These are phyloP conservation scores for Bombus soroeensis DNA, from an alignment of 1,140 invertebrate species.

Conservation along the genomic window DNA sequence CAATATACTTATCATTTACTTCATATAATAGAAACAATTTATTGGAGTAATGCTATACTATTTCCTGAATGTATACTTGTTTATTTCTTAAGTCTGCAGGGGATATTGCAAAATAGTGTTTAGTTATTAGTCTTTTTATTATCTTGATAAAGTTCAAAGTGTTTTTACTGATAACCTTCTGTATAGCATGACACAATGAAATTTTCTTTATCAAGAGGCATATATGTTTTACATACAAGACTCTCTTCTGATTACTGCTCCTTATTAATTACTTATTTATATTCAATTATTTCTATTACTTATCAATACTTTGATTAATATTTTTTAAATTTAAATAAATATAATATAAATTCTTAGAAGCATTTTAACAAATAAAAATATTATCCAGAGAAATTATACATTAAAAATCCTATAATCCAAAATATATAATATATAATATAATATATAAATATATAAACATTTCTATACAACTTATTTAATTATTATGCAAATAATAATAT, in stretches of 20 bases:
- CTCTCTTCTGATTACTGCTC: background rate
- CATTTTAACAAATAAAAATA: background rate
- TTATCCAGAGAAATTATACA: background rate
- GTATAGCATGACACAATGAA: background rate
- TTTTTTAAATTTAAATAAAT: background rate
- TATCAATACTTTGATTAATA: background rate
- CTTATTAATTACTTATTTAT: background rate
- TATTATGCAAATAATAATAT: background rate
- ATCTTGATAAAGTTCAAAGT: slow-evolving; percentile 24
- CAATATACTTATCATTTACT: slow-evolving; percentile 18
- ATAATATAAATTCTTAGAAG: background rate
- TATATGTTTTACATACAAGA: background rate
- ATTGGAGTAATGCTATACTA: background rate
- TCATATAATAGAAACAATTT: background rate
- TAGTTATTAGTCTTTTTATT: background rate
- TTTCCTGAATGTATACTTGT: background rate
- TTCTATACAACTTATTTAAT: background rate
- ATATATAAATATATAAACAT: slow-evolving; percentile 7
- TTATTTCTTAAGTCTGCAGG: background rate
- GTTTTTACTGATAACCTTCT: slow-evolving; percentile 36
- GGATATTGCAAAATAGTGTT: background rate
- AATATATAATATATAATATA: background rate
- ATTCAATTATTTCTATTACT: background rate
- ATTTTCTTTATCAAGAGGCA: background rate
- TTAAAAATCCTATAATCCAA: too few species aligned